Base-by-base conservation (phyloP, 1,140 invertebrate genomes). In the Planococcus citri region DNA sequence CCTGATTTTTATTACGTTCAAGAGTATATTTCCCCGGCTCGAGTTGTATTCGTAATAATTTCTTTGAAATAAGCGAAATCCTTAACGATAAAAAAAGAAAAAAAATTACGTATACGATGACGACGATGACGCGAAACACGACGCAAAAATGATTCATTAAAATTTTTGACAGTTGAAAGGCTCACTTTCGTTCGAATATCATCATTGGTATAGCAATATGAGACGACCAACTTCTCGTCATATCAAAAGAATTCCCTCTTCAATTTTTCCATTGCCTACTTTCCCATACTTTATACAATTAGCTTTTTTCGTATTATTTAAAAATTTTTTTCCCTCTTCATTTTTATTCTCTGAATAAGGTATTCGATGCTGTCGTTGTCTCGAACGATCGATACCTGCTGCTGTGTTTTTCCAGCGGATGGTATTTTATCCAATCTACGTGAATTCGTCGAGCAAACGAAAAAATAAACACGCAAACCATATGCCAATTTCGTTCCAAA, bases 1-100 rank as follows among this genome's bases (percentile, higher is more conserved):
- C n/a, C 41, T 51, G 41, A 51, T 51, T 51, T 51, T 51, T 51
- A 51, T 51, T 51, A 51, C 41, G 41, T 51, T 51, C 4, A 51
- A n/a, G n/a, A 51, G 41, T 51, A 51, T 51, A 51, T 51, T 51
- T 51, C 41, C n/a, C 41, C 17, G 17, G 4, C 17, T 51, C 41
- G 41, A 51, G n/a, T 51, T n/a, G n/a, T n/a, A n/a, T n/a, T n/a
- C n/a, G n/a, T 51, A 33, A 17, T 51, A 51, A 51, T 51, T 51
- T 51, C 41, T 51, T 51, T 20, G 41, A 51, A 51, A 51, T 51
- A 51, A n/a, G 41, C 12, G n/a, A 51, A 51, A 51, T 51, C n/a
- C 41, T 14, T 51, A 51, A 51, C 41, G 41, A 51, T 20, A 20
- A 51, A 51, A 51, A 17, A 51, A 51, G 29, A 33, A 33, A 33